Evolutionary conservation across 2,888 invertebrate species (phyloP).

Genomic region (Priocnemis perturbator): DNA sequence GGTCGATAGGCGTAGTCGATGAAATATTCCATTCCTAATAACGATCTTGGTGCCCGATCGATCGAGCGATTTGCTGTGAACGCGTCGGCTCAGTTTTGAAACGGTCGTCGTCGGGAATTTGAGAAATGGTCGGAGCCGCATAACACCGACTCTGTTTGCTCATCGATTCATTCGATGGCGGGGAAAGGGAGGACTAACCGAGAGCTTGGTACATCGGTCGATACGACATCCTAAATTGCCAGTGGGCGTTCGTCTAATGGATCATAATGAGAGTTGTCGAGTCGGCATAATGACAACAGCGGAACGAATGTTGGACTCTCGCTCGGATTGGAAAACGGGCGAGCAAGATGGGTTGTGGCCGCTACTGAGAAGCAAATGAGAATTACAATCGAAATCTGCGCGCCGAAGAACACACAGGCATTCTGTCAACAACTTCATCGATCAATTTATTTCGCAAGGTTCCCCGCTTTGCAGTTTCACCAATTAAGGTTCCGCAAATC

Average conservation of each 20-base stretch:
- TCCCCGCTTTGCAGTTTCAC: no score
- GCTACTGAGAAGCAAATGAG: no score
- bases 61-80: no score
- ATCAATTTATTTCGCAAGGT: background rate
- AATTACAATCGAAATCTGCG: no score
- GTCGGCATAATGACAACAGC: slow-evolving; percentile 47
- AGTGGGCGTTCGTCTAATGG: slow-evolving; percentile 65
- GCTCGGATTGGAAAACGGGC: no score
- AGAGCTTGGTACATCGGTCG: slow-evolving; percentile 34
- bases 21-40: no score
- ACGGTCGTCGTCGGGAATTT: slow-evolving; percentile 6
- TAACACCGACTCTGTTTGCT: slow-evolving; percentile 11
- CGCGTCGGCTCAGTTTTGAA: background rate
- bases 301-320: slow-evolving; percentile 43
- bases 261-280: slow-evolving; percentile 62
- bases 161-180: slow-evolving; percentile 6
- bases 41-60: no score
- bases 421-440: background rate
- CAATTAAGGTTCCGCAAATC: no score
- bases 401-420: background rate
- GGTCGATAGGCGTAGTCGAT: no score
- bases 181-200: slow-evolving; percentile 17
- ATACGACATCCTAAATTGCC: slow-evolving; percentile 61
- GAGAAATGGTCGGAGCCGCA: no score
- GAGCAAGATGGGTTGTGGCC: no score